Conservation (phyloP, 2,797 vertebrate genomes). For the Okamejei kenojei region DNA sequence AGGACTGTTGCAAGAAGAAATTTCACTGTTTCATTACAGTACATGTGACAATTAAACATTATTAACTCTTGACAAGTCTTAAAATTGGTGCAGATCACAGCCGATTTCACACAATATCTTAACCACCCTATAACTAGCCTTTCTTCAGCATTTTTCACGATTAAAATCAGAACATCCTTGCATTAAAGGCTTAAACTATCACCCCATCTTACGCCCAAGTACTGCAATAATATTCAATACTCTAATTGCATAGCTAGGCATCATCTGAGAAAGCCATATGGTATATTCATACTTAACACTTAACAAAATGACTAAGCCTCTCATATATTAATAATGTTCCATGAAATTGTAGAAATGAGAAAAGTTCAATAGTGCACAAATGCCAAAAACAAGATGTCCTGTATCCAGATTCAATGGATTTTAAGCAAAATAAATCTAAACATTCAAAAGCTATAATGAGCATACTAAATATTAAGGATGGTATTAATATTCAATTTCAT, state of each 20-base stretch:
- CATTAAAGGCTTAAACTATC: neutral
- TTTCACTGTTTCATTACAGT: no score
- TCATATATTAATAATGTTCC: neutral
- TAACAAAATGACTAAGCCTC: neutral
- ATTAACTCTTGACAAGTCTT: no score
- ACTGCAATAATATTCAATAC: neutral
- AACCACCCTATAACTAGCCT: neutral
- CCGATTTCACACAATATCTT: no score
- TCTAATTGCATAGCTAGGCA: neutral
- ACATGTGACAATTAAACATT: no score
- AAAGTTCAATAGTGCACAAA: neutral
- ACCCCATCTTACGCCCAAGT: neutral
- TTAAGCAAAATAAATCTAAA: conserved; percentile 8
- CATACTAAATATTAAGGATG: neutral
- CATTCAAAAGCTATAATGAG: neutral
- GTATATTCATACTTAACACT: neutral
- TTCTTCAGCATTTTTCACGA: neutral
- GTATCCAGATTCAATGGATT: neutral
- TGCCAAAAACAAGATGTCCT: neutral
- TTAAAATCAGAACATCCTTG: neutral
- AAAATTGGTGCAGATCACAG: no score
- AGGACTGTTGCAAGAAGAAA: no score
- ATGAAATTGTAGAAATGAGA: neutral
- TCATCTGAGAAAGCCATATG: neutral
- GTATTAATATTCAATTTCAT: neutral